Percentiles rank a stretch among this genome's conserved stretches.
These are phyloP conservation scores for Sarcophaga bullata DNA, from an alignment of 1,140 invertebrate species.

Conservation along the genomic window DNA sequence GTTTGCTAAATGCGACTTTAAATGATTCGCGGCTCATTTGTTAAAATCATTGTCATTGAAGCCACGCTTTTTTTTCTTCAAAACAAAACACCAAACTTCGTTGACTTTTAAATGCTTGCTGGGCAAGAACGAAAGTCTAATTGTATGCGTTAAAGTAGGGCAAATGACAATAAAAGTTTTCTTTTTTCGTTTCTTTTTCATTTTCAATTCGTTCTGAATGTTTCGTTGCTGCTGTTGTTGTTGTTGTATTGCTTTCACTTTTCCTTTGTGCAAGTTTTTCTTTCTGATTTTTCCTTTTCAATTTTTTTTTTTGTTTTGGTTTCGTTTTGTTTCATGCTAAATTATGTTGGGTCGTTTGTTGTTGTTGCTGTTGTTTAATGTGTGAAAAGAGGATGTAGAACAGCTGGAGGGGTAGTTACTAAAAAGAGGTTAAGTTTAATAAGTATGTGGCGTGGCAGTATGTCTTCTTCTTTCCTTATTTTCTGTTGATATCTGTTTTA, in stretches of 20 bases:
- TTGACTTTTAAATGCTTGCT: neutral
- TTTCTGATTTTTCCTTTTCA: neutral
- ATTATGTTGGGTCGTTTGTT: neutral
- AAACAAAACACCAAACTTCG: too few relatives aligned
- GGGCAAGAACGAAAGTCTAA: neutral
- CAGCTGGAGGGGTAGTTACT: neutral
- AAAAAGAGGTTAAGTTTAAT: neutral
- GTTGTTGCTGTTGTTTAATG: neutral
- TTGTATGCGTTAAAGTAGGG: neutral
- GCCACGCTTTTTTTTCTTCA: too few relatives aligned
- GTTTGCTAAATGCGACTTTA: too few relatives aligned
- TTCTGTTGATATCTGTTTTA: conserved; percentile 18
- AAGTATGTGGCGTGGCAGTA: neutral
- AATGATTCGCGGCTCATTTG: too few relatives aligned
- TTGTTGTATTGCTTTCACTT: neutral
- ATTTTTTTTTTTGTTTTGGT: neutral
- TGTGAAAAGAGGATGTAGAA: neutral
- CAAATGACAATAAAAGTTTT: conserved; percentile 1
- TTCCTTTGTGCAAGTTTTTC: neutral
- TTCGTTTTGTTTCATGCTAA: neutral
- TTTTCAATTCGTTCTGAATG: neutral
- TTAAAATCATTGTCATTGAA: too few relatives aligned
- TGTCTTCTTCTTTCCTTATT: neutral
- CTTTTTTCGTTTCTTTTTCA: neutral
- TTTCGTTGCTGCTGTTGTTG: neutral